Evolutionary conservation across 1,140 invertebrate species (phyloP).

Genomic region (Pseudomyrmex sp.): DNA sequence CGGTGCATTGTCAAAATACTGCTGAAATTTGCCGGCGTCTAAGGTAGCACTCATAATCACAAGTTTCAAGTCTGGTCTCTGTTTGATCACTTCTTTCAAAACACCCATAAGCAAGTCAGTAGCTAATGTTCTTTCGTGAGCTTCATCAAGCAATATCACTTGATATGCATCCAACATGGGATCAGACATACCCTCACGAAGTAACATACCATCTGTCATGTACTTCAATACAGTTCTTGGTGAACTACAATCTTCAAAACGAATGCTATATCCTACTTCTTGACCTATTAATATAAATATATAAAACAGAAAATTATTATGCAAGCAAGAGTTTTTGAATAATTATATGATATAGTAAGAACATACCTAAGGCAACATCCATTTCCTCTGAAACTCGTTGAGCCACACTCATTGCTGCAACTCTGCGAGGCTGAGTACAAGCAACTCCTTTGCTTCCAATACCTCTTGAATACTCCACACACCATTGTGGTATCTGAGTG

Average conservation of each 20-base stretch:
- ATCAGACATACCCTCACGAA: constrained; percentile 99
- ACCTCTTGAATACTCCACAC: constrained; percentile 94
- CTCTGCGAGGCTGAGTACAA: constrained; percentile 98
- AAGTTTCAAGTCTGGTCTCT: constrained; percentile 97
- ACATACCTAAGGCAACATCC: constrained; percentile 94
- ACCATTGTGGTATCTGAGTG: constrained; percentile 97
- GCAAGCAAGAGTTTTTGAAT: neutral
- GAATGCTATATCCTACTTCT: constrained; percentile 99
- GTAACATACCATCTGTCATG: constrained; percentile 99
- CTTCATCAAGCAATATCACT: constrained; percentile 98
- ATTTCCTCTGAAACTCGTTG: constrained; percentile 99
- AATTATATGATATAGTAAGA: neutral
- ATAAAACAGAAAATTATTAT: neutral
- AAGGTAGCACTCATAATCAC: constrained; percentile 99
- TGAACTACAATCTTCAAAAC: constrained; percentile 99
- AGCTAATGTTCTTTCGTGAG: constrained; percentile 99
- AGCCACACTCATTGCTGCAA: constrained; percentile 99
- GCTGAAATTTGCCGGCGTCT: constrained; percentile 99
- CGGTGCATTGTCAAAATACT: constrained; percentile 99
- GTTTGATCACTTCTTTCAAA: constrained; percentile 98
- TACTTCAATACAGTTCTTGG: constrained; percentile 96
- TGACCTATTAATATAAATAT: constrained; percentile 86
- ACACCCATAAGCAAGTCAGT: constrained; percentile 99
- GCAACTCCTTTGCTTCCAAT: constrained; percentile 94
- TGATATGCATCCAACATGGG: constrained; percentile 98